Evolutionary conservation across 2,797 vertebrate genomes (phyloP).

Genomic region (Rhincodon typus): DNA sequence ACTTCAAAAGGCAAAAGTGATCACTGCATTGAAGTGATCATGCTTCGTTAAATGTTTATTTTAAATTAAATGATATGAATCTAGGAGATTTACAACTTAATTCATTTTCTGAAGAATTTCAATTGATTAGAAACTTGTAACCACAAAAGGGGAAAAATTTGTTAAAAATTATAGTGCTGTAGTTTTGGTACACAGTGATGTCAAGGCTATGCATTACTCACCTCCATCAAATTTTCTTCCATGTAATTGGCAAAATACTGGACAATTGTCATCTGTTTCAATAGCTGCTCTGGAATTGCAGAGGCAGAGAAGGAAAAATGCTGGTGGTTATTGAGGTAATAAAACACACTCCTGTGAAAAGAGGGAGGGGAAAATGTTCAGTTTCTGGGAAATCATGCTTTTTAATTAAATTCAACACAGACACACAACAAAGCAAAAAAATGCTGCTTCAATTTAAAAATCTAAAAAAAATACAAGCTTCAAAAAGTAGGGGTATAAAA

Average conservation of each 20-base stretch:
- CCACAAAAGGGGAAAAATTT: neutral
- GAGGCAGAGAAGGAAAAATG: slow-evolving; percentile 75
- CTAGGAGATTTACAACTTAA: neutral
- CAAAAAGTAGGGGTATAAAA: neutral
- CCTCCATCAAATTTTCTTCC: slow-evolving; percentile 97
- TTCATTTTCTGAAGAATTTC: neutral
- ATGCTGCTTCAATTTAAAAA: no score
- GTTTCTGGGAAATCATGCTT: neutral
- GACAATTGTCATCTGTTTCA: slow-evolving; percentile 79
- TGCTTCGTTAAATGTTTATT: no score
- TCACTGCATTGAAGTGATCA: neutral
- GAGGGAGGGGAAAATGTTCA: neutral
- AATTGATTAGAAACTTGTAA: neutral
- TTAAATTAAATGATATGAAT: no score
- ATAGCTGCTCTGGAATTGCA: slow-evolving; percentile 78
- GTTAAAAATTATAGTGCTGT: neutral
- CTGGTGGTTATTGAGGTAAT: slow-evolving; percentile 86
- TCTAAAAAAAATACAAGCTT: no score
- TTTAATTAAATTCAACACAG: neutral
- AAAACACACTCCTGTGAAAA: slow-evolving; percentile 74
- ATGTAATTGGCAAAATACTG: slow-evolving; percentile 90
- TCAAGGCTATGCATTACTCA: slow-evolving; percentile 44
- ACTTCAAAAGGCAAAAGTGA: neutral
- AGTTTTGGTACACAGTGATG: neutral
- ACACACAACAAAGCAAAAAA: neutral